Conservation (phyloP, 1,140 invertebrate species). For the Lethocerus indicus region DNA sequence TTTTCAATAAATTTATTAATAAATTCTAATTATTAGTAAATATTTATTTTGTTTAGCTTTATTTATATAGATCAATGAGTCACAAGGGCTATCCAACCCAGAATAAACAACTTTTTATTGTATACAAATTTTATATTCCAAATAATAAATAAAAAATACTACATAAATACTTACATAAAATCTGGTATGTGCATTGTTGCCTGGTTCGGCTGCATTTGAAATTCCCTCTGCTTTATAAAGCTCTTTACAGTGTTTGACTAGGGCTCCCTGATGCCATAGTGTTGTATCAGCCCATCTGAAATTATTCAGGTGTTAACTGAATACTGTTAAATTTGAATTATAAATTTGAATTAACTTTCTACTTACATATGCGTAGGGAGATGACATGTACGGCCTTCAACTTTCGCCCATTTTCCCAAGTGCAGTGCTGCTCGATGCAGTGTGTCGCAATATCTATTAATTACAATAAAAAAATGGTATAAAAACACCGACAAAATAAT, state of each 20-base stretch:
- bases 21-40: too few relatives aligned
- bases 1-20: too few relatives aligned
- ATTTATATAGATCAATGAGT: too few relatives aligned
- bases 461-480: not conserved
- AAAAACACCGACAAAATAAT: not conserved
- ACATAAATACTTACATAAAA: slow-evolving; percentile 57
- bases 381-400: slow-evolving; percentile 43
- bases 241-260: slow-evolving; percentile 62
- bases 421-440: slow-evolving; percentile 78
- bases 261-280: slow-evolving; percentile 58
- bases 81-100: not conserved
- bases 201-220: slow-evolving; percentile 55
- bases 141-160: slow-evolving; percentile 6
- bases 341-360: too few relatives aligned
- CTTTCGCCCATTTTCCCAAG: slow-evolving; percentile 66
- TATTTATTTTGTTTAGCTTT: too few relatives aligned
- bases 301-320: too few relatives aligned
- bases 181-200: slow-evolving; percentile 57
- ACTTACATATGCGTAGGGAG: slow-evolving; percentile 36
- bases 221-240: slow-evolving; percentile 63
- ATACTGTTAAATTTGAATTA: too few relatives aligned
- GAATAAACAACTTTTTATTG: not conserved
- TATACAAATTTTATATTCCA: not conserved
- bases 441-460: slow-evolving; percentile 55
- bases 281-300: slow-evolving; percentile 50